These are phyloP conservation scores for Ostrea edulis DNA, from an alignment of 1,140 invertebrate species.

Conservation along the genomic window DNA sequence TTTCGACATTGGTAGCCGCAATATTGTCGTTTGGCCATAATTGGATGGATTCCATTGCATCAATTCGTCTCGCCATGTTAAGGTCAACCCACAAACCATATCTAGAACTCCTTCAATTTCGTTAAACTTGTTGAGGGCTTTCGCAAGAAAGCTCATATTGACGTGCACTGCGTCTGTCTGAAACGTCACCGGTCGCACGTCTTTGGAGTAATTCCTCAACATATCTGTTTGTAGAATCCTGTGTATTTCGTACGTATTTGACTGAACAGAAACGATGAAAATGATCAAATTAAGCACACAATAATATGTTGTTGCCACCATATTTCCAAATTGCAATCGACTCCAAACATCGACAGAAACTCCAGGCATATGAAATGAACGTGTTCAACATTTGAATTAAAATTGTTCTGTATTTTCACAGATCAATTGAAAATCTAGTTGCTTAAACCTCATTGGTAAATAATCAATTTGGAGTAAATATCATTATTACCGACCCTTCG, in stretches of 20 bases:
- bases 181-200: slow-evolving; percentile 18
- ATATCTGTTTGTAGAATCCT: neutral
- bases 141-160: neutral
- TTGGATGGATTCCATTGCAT: slow-evolving; percentile 8
- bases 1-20: neutral
- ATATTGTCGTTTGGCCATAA: neutral
- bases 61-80: slow-evolving; percentile 28
- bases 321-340: neutral
- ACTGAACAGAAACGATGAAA: neutral
- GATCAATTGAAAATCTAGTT: neutral
- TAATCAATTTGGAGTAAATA: neutral
- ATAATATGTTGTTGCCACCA: neutral
- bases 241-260: neutral
- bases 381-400: neutral
- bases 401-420: neutral
- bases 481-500: neutral
- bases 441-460: too few species aligned
- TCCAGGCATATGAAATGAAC: neutral
- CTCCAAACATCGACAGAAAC: neutral
- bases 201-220: slow-evolving; percentile 40
- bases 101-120: slow-evolving; percentile 31
- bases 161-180: neutral
- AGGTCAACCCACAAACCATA: neutral
- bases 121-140: slow-evolving; percentile 12
- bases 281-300: neutral